Conservation (phyloP, 2,888 invertebrate genomes). For the Glyphotaelius pellucidus region DNA sequence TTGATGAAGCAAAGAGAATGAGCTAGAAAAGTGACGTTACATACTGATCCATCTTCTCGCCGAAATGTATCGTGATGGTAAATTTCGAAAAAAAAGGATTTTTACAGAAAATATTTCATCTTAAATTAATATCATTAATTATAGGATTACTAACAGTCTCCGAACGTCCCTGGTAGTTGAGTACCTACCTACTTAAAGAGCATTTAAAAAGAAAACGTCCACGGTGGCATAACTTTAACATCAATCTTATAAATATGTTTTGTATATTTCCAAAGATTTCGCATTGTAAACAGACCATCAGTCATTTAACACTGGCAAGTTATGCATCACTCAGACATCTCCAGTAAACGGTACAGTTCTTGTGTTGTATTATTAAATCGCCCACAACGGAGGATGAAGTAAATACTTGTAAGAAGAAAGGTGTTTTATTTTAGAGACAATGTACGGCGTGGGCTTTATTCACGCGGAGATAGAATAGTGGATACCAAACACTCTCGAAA, state of each 20-base stretch:
- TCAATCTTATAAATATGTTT: neutral
- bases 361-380: conserved; percentile 33
- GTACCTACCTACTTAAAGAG: too few species aligned
- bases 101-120: too few species aligned
- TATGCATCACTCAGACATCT: conserved; percentile 26
- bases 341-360: conserved; percentile 24
- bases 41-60: too few species aligned
- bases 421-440: conserved; percentile 33
- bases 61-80: too few species aligned
- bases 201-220: neutral
- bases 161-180: too few species aligned
- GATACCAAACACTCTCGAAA: conserved; percentile 43
- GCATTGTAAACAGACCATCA: conserved; percentile 34
- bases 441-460: conserved; percentile 37
- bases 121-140: too few species aligned
- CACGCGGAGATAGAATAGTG: conserved; percentile 6
- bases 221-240: neutral
- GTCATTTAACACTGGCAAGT: conserved; percentile 9
- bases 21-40: too few species aligned
- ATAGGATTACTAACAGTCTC: too few species aligned
- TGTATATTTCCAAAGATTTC: neutral
- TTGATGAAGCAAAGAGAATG: too few species aligned
- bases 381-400: conserved; percentile 15
- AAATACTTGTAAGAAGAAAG: conserved; percentile 23
- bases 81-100: too few species aligned